A percentile compares a stretch with the other conserved stretches of the same genome.
phyloP scores from a whole-genome alignment of 2,797 vertebrate genomes.

The Melanotaenia pygmaea region DNA sequence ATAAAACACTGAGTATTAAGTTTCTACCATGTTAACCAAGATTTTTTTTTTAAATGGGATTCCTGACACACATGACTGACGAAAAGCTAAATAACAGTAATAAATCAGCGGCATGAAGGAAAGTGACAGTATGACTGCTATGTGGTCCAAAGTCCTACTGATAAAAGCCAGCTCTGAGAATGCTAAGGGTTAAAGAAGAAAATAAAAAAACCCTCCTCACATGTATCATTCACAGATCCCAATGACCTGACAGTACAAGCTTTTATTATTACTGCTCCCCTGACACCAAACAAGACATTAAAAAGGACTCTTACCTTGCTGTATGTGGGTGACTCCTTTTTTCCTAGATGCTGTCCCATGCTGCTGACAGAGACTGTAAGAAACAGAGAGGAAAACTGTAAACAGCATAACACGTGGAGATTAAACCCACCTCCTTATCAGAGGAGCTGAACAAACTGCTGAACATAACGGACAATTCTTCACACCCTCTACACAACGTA shows the following conservation, averaged over 20 bases:
- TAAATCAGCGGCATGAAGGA: constrained; percentile 41
- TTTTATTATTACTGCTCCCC: background rate
- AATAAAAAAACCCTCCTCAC: constrained; percentile 8
- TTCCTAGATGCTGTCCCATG: constrained; percentile 82
- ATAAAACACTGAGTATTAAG: background rate
- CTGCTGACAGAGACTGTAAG: constrained; percentile 75
- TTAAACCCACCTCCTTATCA: constrained; percentile 38
- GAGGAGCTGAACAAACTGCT: background rate
- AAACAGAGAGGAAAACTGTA: constrained; percentile 38
- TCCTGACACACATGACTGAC: background rate
- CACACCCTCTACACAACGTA: too few relatives aligned
- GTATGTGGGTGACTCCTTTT: constrained; percentile 62
- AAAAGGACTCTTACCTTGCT: constrained; percentile 67
- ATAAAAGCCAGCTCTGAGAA: constrained; percentile 51
- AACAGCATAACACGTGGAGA: constrained; percentile 28
- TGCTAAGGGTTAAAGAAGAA: constrained; percentile 36
- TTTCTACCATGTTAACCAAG: background rate
- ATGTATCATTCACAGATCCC: constrained; percentile 32
- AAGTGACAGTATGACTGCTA: constrained; percentile 14
- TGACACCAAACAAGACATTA: background rate
- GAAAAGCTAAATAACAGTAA: constrained; percentile 27
- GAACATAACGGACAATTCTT: too few relatives aligned
- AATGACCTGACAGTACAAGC: background rate
- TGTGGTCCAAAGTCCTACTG: constrained; percentile 67
- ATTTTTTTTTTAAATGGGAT: background rate